Conservation (phyloP, 2,888 invertebrate genomes). For the Drosophila acutilabella region DNA sequence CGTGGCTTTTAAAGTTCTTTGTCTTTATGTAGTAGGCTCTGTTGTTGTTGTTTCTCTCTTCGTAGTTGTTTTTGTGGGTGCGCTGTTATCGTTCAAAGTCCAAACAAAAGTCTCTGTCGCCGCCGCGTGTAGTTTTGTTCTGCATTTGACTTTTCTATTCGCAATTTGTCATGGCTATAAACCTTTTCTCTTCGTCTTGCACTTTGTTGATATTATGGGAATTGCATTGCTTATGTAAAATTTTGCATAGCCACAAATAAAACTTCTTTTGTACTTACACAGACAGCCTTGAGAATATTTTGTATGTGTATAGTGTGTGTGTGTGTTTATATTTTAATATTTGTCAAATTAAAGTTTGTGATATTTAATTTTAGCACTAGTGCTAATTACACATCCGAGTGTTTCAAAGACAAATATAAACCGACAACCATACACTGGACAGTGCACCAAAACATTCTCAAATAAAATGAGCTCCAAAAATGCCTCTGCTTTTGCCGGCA, state of each 20-base stretch:
- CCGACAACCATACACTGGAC: conserved; percentile 18
- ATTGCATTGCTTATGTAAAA: conserved; percentile 61
- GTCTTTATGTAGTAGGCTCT: conserved; percentile 43
- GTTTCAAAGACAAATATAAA: conserved; percentile 25
- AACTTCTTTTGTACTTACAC: conserved; percentile 49
- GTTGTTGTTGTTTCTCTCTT: conserved; percentile 20
- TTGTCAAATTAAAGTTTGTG: conserved; percentile 10
- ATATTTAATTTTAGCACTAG: conserved; percentile 49
- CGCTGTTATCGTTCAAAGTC: conserved; percentile 77
- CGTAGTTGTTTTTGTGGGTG: conserved; percentile 47
- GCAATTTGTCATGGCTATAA: conserved; percentile 17
- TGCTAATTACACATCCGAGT: conserved; percentile 60
- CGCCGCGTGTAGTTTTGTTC: conserved; percentile 44
- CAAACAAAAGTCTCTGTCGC: conserved; percentile 51
- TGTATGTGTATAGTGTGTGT: neutral
- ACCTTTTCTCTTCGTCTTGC: conserved; percentile 17
- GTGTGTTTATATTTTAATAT: conserved; percentile 4
- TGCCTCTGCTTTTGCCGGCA: conserved; percentile 63
- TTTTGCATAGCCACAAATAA: conserved; percentile 28
- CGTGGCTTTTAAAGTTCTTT: conserved; percentile 70
- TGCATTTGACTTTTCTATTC: conserved; percentile 21
- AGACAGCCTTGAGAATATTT: neutral
- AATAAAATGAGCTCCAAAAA: conserved; percentile 31
- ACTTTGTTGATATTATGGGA: conserved; percentile 21
- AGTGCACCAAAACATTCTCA: conserved; percentile 24